Evolutionary conservation across 2,797 vertebrate species (phyloP).

Genomic region (Dipus sagitta): DNA sequence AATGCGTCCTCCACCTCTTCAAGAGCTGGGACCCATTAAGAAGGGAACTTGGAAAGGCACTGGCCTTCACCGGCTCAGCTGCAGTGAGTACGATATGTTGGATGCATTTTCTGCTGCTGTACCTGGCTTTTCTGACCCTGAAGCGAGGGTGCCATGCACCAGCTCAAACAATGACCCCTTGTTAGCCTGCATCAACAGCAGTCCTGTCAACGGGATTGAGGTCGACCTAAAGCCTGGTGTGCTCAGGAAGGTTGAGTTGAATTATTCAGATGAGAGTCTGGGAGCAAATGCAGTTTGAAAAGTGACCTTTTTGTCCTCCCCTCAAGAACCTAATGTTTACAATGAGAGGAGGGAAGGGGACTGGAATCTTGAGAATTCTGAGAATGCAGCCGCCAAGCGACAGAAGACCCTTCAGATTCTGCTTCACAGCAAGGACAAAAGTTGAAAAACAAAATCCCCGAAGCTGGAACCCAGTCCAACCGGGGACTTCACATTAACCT

Average conservation of each 20-base stretch:
- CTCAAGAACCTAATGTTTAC: conserved; percentile 69
- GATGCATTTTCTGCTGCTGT: conserved; percentile 44
- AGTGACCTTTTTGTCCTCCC: conserved; percentile 68
- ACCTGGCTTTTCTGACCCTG: conserved; percentile 50
- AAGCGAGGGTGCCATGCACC: conserved; percentile 57
- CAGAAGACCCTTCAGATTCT: conserved; percentile 74
- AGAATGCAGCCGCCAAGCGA: conserved; percentile 77
- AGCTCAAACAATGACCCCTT: conserved; percentile 78
- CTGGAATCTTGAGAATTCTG: conserved; percentile 83
- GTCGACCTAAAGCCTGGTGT: conserved; percentile 70
- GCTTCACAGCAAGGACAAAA: conserved; percentile 68
- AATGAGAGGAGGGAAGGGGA: conserved; percentile 61
- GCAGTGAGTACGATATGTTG: not conserved
- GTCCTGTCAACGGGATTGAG: conserved; percentile 70
- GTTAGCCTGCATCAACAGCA: conserved; percentile 46
- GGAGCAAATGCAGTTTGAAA: conserved; percentile 68
- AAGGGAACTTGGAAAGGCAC: conserved; percentile 59
- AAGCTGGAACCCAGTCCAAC: not conserved
- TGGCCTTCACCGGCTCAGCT: conserved; percentile 63
- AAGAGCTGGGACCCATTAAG: conserved; percentile 66
- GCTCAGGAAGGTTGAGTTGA: conserved; percentile 67
- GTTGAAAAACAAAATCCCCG: conserved; percentile 77
- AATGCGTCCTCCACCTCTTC: conserved; percentile 69
- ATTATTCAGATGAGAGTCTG: conserved; percentile 77
- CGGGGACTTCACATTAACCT: conserved; percentile 47